Evolutionary conservation across 2,113 vertebrate genomes (phyloP).

Genomic region (Trematocara macrostoma): DNA sequence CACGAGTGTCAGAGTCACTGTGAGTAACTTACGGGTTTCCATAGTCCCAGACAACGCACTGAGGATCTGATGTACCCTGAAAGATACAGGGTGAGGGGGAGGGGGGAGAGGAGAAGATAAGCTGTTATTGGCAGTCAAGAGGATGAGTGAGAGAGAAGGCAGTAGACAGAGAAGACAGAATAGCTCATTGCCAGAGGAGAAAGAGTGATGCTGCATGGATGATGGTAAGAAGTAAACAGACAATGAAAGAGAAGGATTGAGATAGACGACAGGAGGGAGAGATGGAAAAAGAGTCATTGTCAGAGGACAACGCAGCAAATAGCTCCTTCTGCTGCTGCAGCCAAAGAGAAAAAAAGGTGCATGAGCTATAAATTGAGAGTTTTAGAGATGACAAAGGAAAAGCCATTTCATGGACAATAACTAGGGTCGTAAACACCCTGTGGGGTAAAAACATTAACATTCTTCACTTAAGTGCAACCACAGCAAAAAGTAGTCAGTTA

Average conservation of each 20-base stretch:
- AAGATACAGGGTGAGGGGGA: constrained; percentile 8
- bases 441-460: not conserved
- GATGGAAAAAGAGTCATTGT: constrained; percentile 42
- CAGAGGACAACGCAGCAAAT: constrained; percentile 23
- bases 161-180: constrained; percentile 21
- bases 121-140: constrained; percentile 43
- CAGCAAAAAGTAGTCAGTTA: not conserved
- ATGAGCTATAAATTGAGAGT: not conserved
- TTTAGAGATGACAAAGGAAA: not conserved
- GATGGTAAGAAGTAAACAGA: constrained; percentile 55
- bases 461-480: not conserved
- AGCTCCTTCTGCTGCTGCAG: constrained; percentile 11
- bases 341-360: not conserved
- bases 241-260: constrained; percentile 64
- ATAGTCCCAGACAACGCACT: constrained; percentile 94
- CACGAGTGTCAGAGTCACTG: constrained; percentile 2
- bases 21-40: constrained; percentile 84
- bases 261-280: constrained; percentile 12
- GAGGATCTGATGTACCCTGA: constrained; percentile 91
- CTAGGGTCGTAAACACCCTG: constrained; percentile 12
- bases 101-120: constrained; percentile 7
- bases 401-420: constrained; percentile 32
- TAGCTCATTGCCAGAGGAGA: constrained; percentile 48
- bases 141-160: constrained; percentile 30
- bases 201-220: constrained; percentile 50